A percentile compares a stretch with the other conserved stretches of the same genome.
phyloP scores from a whole-genome alignment of 2,888 invertebrate genomes.

The Hirtodrosophila confusa region DNA sequence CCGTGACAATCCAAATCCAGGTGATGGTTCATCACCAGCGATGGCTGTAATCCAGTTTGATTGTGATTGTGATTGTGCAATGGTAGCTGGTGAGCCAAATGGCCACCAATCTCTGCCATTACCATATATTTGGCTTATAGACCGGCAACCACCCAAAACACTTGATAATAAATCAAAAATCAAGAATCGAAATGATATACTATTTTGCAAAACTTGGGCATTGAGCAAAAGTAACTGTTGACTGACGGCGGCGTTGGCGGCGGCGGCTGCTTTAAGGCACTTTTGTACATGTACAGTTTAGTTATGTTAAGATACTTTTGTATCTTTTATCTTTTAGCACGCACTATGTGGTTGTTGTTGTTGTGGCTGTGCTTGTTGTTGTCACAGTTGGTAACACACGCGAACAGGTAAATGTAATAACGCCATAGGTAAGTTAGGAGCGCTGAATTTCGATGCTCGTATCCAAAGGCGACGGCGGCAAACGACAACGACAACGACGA shows the following conservation, averaged over 20 bases:
- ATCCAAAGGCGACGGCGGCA: conserved; percentile 64
- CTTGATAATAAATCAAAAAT: conserved; percentile 47
- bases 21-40: conserved; percentile 87
- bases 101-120: conserved; percentile 88
- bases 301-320: conserved; percentile 42
- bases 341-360: conserved; percentile 34
- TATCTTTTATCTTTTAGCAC: conserved; percentile 29
- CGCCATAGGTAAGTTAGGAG: conserved; percentile 42
- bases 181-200: conserved; percentile 41
- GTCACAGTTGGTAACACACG: conserved; percentile 49
- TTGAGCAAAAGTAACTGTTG: conserved; percentile 51
- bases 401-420: conserved; percentile 62
- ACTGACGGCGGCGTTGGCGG: conserved; percentile 3
- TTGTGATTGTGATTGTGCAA: conserved; percentile 85
- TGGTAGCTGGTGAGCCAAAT: conserved; percentile 88
- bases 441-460: conserved; percentile 45
- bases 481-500: not conserved
- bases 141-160: conserved; percentile 70
- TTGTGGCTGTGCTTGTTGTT: conserved; percentile 29
- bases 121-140: conserved; percentile 86
- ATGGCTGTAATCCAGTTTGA: conserved; percentile 87
- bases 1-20: conserved; percentile 85
- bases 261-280: conserved; percentile 59
- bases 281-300: conserved; percentile 50
- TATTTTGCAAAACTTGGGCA: conserved; percentile 37